Percentiles rank a stretch among this genome's conserved stretches.
phyloP scores from a whole-genome alignment of 2,113 vertebrate species.

The Corythaixoides concolor region DNA sequence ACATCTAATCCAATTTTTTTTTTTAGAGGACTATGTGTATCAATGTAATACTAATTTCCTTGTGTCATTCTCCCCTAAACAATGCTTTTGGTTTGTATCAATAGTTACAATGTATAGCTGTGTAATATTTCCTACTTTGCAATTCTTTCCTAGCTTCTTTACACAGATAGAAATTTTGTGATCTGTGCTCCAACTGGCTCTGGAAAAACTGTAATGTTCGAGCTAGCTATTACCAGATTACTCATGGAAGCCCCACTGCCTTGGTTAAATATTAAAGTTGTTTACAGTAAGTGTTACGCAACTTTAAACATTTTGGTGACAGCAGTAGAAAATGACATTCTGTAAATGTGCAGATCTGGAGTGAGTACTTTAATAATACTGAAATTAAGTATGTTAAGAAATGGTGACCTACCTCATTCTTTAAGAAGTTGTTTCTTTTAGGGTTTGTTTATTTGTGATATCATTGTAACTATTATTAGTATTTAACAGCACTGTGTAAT shows the following conservation, averaged over 20 bases:
- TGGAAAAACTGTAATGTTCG: conserved; percentile 95
- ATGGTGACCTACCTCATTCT: not conserved
- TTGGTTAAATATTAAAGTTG: conserved; percentile 92
- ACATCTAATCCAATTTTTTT: not conserved
- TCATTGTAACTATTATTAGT: not conserved
- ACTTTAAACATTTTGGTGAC: not conserved
- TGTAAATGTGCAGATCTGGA: not conserved
- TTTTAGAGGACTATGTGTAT: not conserved
- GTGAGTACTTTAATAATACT: not conserved
- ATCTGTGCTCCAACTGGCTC: conserved; percentile 95
- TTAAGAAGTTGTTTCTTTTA: not conserved
- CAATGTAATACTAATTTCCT: not conserved
- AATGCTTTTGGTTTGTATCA: not conserved
- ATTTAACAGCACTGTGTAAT: not conserved
- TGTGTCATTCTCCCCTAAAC: not conserved
- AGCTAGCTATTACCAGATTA: conserved; percentile 92
- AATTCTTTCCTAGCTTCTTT: conserved; percentile 87
- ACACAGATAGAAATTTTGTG: conserved; percentile 92
- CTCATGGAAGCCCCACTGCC: conserved; percentile 90
- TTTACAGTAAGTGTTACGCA: conserved; percentile 85
- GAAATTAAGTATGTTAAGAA: not conserved
- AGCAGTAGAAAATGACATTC: not conserved
- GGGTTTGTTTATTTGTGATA: not conserved
- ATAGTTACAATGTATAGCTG: not conserved
- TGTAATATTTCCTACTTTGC: not conserved